Conservation (phyloP, 1,140 invertebrate species). For the Gryon sp. region DNA sequence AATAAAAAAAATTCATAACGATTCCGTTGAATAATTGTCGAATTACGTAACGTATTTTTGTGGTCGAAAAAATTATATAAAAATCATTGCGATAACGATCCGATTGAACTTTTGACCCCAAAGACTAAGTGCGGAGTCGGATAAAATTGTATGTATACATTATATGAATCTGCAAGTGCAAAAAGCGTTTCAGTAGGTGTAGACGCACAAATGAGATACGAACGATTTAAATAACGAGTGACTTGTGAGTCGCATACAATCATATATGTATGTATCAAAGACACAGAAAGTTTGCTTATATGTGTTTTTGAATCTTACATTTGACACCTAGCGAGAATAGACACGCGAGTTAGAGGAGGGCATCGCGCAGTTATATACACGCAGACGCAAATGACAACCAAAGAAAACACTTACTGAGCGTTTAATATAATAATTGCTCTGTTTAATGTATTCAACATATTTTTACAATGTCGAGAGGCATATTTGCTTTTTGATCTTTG, state of each 20-base stretch:
- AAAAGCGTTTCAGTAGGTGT: not conserved
- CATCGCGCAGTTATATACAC: slow-evolving; percentile 29
- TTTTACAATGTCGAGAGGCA: slow-evolving; percentile 42
- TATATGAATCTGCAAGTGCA: not conserved
- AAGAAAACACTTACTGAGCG: slow-evolving; percentile 35
- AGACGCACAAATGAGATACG: slow-evolving; percentile 4
- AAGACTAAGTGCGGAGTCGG: not conserved
- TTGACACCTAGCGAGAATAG: slow-evolving; percentile 53
- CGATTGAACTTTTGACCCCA: slow-evolving; percentile 26
- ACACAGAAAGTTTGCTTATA: slow-evolving; percentile 19
- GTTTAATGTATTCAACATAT: slow-evolving; percentile 43
- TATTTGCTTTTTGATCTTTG: slow-evolving; percentile 18
- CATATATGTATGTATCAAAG: too few relatives aligned
- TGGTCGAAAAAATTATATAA: slow-evolving; percentile 10
- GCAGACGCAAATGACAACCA: slow-evolving; percentile 10
- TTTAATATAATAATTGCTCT: slow-evolving; percentile 41
- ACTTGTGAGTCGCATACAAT: too few relatives aligned
- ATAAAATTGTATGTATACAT: not conserved
- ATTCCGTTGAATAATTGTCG: slow-evolving; percentile 25
- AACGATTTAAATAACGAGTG: slow-evolving; percentile 16
- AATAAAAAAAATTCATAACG: too few relatives aligned
- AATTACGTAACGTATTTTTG: slow-evolving; percentile 19
- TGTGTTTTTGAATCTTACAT: slow-evolving; percentile 36
- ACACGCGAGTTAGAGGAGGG: slow-evolving; percentile 51
- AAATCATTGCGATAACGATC: slow-evolving; percentile 21